Base-by-base conservation (phyloP, 2,113 vertebrate genomes). In the Dasyornis broadbenti region DNA sequence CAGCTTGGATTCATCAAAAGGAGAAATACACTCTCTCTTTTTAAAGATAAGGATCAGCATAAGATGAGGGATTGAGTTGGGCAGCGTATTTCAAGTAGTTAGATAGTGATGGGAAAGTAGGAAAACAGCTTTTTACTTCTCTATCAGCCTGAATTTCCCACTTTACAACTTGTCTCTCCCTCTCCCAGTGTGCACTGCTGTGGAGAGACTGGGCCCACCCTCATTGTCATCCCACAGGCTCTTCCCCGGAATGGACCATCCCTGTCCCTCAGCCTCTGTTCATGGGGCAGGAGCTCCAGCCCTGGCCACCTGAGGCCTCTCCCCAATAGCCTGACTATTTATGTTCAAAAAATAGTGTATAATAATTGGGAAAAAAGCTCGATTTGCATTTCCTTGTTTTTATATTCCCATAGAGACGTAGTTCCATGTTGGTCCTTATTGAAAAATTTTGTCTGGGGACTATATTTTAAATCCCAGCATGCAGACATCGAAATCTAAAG, bases 251-350 rank as follows among this genome's bases (percentile, higher is more conserved):
- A 44, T 21, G 57, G 31, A 44, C 21, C 23, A 14, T 35, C 16
- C n/a, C 16, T 13, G 1, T 35, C 17, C 57, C 52, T 70, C 61
- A 75, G 15, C n/a, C 28, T 60, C 88, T 0, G 0, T 40, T 64
- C 15, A 19, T 1, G 4, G 61, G 39, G 22, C 50, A 60, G 45
- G 23, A 85, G 6, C 21, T 88, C 40, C 61, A 66, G 52, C 39
- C 21, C 20, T 24, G 1, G 0, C 19, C 26, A 33, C 9, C 0
- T 33, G 5, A 9, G 21, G 6, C 7, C 5, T 28, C 23, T 73
- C 65, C 28, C 15, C 2, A 2, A 5, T 5, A 47, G 9, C 21
- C 23, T 26, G 13, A 50, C 39, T 33, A 31, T 47, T 69, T 82
- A 21, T 6, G 3, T 66, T 57, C 9, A 56, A 18, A 75, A 61